Conservation (phyloP, 2,888 invertebrate genomes). For the Malachius bipustulatus region DNA sequence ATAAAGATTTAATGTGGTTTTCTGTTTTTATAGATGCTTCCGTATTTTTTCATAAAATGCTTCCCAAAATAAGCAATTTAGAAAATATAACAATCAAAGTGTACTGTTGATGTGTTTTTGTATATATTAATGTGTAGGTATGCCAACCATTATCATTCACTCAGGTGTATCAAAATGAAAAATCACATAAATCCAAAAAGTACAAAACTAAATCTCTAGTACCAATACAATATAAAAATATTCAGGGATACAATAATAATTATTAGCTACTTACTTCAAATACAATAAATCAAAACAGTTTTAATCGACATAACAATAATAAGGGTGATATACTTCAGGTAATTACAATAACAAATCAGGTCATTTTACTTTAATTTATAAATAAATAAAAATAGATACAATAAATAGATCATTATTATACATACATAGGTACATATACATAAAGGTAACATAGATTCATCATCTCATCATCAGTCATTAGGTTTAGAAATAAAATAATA, state of each 20-base stretch:
- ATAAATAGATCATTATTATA: not conserved
- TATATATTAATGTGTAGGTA: conserved; percentile 18
- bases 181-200: not conserved
- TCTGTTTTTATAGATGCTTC: conserved; percentile 30
- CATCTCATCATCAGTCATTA: conserved; percentile 24
- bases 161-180: conserved; percentile 21
- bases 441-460: conserved; percentile 17
- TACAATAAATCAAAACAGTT: no score
- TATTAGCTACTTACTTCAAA: no score
- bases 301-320: not conserved
- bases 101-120: conserved; percentile 15
- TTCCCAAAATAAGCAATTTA: conserved; percentile 26
- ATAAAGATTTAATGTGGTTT: conserved; percentile 19
- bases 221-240: no score
- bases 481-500: conserved; percentile 21
- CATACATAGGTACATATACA: conserved; percentile 14
- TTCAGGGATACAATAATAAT: not conserved
- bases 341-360: conserved; percentile 22
- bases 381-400: not conserved
- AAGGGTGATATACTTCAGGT: conserved; percentile 10
- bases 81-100: conserved; percentile 17
- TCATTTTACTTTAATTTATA: conserved; percentile 8
- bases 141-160: conserved; percentile 17
- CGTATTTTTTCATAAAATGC: conserved; percentile 28
- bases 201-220: no score